A percentile compares a stretch with the other conserved stretches of the same genome.
phyloP scores from a whole-genome alignment of 2,888 invertebrate species.

The Drosophila rellima region DNA sequence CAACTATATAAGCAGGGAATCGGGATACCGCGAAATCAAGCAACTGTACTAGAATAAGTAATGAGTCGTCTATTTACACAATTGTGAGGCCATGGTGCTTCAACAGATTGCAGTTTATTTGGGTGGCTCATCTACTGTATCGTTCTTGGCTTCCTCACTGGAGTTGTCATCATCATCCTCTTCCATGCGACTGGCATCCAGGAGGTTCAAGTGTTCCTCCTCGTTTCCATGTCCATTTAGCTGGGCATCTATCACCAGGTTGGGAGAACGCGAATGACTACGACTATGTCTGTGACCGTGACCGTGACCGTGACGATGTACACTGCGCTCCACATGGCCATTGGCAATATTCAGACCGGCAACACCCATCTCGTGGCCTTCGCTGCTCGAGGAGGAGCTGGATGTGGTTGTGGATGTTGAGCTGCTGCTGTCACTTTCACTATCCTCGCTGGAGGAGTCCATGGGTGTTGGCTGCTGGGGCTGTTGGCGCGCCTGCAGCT shows the following conservation, averaged over 20 bases:
- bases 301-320: slow-evolving; percentile 34
- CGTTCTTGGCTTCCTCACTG: slow-evolving; percentile 53
- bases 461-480: slow-evolving; percentile 80
- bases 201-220: slow-evolving; percentile 57
- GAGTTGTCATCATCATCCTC: slow-evolving; percentile 74
- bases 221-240: slow-evolving; percentile 65
- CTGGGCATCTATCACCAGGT: slow-evolving; percentile 27
- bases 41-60: slow-evolving; percentile 39
- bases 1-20: slow-evolving; percentile 10
- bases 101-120: slow-evolving; percentile 37
- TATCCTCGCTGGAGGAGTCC: slow-evolving; percentile 86
- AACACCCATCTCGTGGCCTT: slow-evolving; percentile 64
- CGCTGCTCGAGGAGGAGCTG: slow-evolving; percentile 74
- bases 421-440: slow-evolving; percentile 87
- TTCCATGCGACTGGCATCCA: slow-evolving; percentile 66
- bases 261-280: slow-evolving; percentile 73
- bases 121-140: slow-evolving; percentile 15
- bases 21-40: slow-evolving; percentile 20
- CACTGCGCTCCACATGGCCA: slow-evolving; percentile 57
- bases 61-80: slow-evolving; percentile 58
- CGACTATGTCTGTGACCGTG: slow-evolving; percentile 49
- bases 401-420: slow-evolving; percentile 86
- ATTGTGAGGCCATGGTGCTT: background rate
- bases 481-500: slow-evolving; percentile 74
- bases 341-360: slow-evolving; percentile 69